Base-by-base conservation (phyloP, 2,113 vertebrate species). In the Pardalotus punctatus region DNA sequence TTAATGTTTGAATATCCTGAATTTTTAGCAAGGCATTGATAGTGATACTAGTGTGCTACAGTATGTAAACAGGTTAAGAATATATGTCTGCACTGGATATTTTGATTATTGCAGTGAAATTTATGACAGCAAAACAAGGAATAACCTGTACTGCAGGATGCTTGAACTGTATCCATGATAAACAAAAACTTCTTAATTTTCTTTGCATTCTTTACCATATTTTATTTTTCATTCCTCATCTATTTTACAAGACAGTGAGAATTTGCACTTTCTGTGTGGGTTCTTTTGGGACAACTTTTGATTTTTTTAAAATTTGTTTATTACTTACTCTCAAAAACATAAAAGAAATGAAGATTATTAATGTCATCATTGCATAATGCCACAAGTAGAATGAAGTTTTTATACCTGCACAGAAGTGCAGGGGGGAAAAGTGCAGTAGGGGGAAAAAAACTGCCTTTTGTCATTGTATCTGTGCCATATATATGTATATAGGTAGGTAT, bases 381-480 rank as follows among this genome's bases (percentile, higher is more conserved):
- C 65, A 4, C 14, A 51, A 57, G 5, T 9, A 43, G 5, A 60
- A 78, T 16, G 2, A 36, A 40, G 4, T 9, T 53, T 79, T 76
- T 62, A 23, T 21, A 61, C 2, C 18, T 78, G 3, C 6, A 28
- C 10, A 58, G 7, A 24, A 54, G n/a, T 13, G 5, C 3, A 17
- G 28, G 12, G 25, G 20, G 6, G n/a, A n/a, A n/a, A n/a, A n/a
- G n/a, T n/a, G n/a, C n/a, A n/a, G n/a, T n/a, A n/a, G n/a, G n/a
- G n/a, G n/a, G n/a, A n/a, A 31, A 56, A 86, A 66, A 4, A 20
- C 0, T 62, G 20, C 2, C 2, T 72, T 80, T 43, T 71, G 1
- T 67, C 25, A 40, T 2, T 0, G 3, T 7, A 45, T 5, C 1
- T 58, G 10, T 76, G 19, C 4, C 24, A 7, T 36, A 20, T 36